These are phyloP conservation scores for Erebia palarica DNA, from an alignment of 2,888 invertebrate species.

Conservation along the genomic window DNA sequence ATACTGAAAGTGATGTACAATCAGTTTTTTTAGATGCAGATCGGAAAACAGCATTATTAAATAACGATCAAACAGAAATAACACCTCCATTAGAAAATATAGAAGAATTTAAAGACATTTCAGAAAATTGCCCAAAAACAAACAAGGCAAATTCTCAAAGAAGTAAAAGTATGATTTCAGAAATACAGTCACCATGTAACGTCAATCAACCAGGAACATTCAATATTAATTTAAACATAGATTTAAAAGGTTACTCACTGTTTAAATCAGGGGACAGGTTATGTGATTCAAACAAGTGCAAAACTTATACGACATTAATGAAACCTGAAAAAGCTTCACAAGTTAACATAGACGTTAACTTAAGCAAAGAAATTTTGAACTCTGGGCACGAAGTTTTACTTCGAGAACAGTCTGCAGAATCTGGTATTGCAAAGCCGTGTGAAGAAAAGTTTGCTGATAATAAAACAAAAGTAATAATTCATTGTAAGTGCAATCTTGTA, in stretches of 20 bases:
- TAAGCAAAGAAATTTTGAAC: slow-evolving; percentile 31
- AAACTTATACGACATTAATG: slow-evolving; percentile 39
- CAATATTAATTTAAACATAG: slow-evolving; percentile 59
- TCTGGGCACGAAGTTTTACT: slow-evolving; percentile 2
- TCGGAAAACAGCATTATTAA: slow-evolving; percentile 8
- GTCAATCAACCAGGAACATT: slow-evolving; percentile 52
- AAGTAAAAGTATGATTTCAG: neutral
- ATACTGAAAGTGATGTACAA: slow-evolving; percentile 41
- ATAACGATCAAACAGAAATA: neutral
- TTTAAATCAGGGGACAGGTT: neutral
- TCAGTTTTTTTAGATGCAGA: slow-evolving; percentile 32
- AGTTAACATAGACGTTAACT: slow-evolving; percentile 43
- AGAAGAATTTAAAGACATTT: neutral
- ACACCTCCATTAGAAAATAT: neutral
- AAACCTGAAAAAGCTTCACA: slow-evolving; percentile 51
- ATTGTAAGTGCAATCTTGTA: slow-evolving; percentile 34
- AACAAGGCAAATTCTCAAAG: slow-evolving; percentile 1
- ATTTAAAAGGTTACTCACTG: slow-evolving; percentile 49
- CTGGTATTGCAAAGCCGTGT: slow-evolving; percentile 2
- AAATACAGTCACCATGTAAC: slow-evolving; percentile 25
- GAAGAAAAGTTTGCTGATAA: slow-evolving; percentile 16
- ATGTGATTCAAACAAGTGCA: slow-evolving; percentile 19
- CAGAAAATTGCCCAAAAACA: slow-evolving; percentile 1
- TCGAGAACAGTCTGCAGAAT: slow-evolving; percentile 20
- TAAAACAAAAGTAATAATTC: slow-evolving; percentile 29